Evolutionary conservation across 2,113 vertebrate species (phyloP).

Genomic region (Plecotus auritus): DNA sequence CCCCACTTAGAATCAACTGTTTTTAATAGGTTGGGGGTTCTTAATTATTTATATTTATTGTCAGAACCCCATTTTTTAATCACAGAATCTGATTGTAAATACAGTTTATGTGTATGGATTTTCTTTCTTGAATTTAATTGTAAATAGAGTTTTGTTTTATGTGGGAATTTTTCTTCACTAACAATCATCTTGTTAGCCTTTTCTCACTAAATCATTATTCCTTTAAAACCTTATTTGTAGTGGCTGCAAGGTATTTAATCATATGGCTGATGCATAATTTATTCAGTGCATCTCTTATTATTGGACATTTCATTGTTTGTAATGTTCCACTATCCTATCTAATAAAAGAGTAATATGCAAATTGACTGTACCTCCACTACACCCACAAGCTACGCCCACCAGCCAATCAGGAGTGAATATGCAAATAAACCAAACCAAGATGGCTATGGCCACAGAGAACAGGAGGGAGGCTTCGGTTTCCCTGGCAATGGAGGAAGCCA

Average conservation of each 20-base stretch:
- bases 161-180: background rate
- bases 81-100: background rate
- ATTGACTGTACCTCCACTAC: too few species aligned
- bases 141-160: background rate
- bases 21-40: background rate
- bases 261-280: background rate
- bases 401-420: too few species aligned
- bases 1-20: background rate
- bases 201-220: background rate
- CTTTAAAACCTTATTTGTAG: background rate
- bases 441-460: too few species aligned
- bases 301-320: background rate
- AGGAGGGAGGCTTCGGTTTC: too few species aligned
- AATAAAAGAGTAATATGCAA: too few species aligned
- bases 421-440: too few species aligned
- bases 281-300: background rate
- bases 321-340: background rate
- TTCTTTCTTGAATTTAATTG: background rate
- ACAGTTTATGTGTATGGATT: background rate
- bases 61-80: background rate
- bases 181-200: background rate
- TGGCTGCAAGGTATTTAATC: background rate
- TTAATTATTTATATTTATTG: background rate
- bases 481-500: too few species aligned
- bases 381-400: too few species aligned